A percentile compares a stretch with the other conserved stretches of the same genome.
Conservation (phyloP, 2,113 vertebrate species). For the Hypocryptadius cinnamomeus region DNA sequence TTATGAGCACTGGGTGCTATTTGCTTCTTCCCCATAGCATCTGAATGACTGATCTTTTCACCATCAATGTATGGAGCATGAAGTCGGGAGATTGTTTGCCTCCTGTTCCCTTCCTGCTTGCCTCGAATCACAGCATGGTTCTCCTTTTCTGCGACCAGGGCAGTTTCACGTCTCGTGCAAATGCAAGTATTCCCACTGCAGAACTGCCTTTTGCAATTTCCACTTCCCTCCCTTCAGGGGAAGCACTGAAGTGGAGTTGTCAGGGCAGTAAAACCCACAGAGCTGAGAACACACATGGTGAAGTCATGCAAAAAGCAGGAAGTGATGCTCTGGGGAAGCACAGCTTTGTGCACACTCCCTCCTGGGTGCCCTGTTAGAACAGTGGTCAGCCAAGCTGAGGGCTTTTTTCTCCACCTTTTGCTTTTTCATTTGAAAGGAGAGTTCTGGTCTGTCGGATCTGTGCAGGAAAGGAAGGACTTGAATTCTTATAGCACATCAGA, state of each 20-base stretch:
- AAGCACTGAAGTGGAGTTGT: neutral
- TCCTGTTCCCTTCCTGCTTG: neutral
- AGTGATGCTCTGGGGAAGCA: neutral
- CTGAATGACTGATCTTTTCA: neutral
- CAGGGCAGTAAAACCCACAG: neutral
- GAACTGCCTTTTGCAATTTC: neutral
- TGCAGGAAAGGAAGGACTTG: neutral
- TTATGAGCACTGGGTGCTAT: neutral
- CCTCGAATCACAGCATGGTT: neutral
- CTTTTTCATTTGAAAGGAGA: neutral
- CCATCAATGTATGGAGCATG: rapidly evolving
- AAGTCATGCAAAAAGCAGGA: neutral
- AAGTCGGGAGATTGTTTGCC: neutral
- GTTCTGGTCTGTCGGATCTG: neutral
- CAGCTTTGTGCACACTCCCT: neutral
- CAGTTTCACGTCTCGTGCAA: neutral
- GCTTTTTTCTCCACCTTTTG: neutral
- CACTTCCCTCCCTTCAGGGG: neutral
- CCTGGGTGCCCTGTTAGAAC: neutral
- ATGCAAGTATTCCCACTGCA: neutral
- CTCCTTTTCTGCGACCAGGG: neutral
- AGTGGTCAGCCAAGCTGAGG: neutral
- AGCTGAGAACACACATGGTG: neutral
- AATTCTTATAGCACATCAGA: neutral
- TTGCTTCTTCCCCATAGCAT: neutral